These are phyloP conservation scores for Globia sparganii DNA, from an alignment of 2,888 invertebrate species.

Conservation along the genomic window DNA sequence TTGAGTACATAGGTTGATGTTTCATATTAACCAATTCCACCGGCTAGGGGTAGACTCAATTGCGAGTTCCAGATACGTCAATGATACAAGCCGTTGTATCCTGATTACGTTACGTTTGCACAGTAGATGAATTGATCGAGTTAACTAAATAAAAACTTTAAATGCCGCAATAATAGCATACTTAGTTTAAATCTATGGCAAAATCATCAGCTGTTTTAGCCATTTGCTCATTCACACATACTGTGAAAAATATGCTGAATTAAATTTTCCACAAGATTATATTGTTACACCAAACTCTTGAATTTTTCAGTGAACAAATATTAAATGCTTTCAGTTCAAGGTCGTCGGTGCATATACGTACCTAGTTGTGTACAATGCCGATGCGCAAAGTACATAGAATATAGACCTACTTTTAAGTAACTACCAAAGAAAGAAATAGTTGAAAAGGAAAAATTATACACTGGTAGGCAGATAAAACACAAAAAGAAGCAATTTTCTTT, in stretches of 20 bases:
- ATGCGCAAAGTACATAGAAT: neutral
- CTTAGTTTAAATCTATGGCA: neutral
- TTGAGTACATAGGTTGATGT: constrained; percentile 40
- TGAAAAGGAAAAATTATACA: neutral
- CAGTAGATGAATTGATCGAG: constrained; percentile 19
- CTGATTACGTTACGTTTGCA: constrained; percentile 43
- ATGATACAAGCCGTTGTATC: constrained; percentile 64
- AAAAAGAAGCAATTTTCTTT: neutral
- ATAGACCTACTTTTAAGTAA: neutral
- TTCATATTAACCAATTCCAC: constrained; percentile 71
- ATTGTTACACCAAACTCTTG: neutral
- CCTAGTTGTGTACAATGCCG: neutral
- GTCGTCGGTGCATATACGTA: neutral
- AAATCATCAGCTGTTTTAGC: neutral
- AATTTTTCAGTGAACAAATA: neutral
- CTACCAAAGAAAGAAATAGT: neutral
- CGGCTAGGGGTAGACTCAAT: constrained; percentile 59
- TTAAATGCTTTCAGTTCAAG: neutral
- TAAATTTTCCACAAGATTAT: neutral
- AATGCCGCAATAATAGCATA: neutral
- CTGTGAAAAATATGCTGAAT: neutral
- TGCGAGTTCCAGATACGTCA: constrained; percentile 44
- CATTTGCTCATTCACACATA: neutral
- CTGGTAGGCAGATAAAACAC: neutral
- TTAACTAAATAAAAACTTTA: neutral